Base-by-base conservation (phyloP, 2,888 invertebrate genomes). In the Tipula vernalis region DNA sequence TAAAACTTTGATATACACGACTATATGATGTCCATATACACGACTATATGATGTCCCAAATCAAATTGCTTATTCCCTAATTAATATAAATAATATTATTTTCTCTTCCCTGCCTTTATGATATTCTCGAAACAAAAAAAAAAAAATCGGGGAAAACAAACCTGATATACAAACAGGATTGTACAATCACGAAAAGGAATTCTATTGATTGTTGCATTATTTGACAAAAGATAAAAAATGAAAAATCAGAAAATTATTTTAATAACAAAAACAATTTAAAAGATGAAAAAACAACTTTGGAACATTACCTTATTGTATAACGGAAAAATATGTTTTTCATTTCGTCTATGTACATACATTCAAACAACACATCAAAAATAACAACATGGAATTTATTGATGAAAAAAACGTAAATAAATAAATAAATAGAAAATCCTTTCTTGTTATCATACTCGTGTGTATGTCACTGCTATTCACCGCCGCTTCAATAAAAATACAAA, bases 31-130 rank as follows among this genome's bases (percentile, higher is more conserved):
- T 85, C 85, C 85, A 71, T 71, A 71, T 51, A 51, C 15, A 15
- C 41, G 3, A 10, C 12, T 10, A 84, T 39, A 39, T 84, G 84
- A 84, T 39, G 84, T 85, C 85, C 85, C 85, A 18, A 85, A 85
- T 85, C 85, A 44, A 85, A 85, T 85, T 18, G 15, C 12, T 42
- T 85, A 85, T 85, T 85, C 85, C 85, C 85, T 85, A 85, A 85
- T 85, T 85, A 85, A 85, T 44, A 85, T 42, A 42, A 85, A 85
- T 85, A 85, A 85, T 85, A 85, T 18, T 10, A 85, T 85, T 85
- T 71, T 10, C 15, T 57, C 1, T 6, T 51, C 15, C 51, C 5
- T 51, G 5, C 28, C 28, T 28, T 28, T 28, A 28, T 28, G 28
- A 28, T 28, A 28, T 28, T 28, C 28, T 28, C 15, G 51, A 51